phyloP scores from a whole-genome alignment of 1,140 invertebrate species.

The Trigoniulus corallinus region DNA sequence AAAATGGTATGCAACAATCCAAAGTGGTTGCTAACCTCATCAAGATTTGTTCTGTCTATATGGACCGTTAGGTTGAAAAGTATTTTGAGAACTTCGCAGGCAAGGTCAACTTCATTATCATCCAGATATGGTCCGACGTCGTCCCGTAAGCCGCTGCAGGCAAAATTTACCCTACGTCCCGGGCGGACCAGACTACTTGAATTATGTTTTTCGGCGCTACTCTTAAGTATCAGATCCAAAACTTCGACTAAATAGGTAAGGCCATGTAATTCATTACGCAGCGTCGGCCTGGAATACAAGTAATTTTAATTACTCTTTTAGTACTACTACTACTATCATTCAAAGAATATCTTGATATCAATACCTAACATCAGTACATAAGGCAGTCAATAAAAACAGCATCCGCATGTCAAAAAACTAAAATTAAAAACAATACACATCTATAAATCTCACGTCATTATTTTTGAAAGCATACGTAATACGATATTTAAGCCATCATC shows the following conservation, averaged over 20 bases:
- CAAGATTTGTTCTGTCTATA: constrained; percentile 26
- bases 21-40: constrained; percentile 31
- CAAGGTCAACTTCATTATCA: constrained; percentile 48
- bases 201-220: constrained; percentile 18
- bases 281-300: constrained; percentile 36
- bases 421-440: constrained; percentile 12
- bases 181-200: constrained; percentile 2
- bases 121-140: constrained; percentile 13
- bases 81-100: constrained; percentile 70
- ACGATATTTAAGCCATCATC: too few relatives aligned
- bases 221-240: constrained; percentile 49
- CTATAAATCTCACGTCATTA: not conserved
- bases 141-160: constrained; percentile 3
- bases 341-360: not conserved
- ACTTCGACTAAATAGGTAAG: constrained; percentile 60
- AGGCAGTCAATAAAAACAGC: constrained; percentile 69
- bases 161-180: constrained; percentile 9
- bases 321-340: not conserved
- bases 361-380: constrained; percentile 44
- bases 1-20: constrained; percentile 13
- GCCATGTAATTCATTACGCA: constrained; percentile 61
- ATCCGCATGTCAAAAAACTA: constrained; percentile 70
- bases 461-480: constrained; percentile 7
- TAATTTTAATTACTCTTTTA: not conserved
- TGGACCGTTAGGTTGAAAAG: constrained; percentile 68